Evolutionary conservation across 2,888 invertebrate genomes (phyloP), one percentile per base, ranked within the genome.

Genomic region (Steromphala cineraria): DNA sequence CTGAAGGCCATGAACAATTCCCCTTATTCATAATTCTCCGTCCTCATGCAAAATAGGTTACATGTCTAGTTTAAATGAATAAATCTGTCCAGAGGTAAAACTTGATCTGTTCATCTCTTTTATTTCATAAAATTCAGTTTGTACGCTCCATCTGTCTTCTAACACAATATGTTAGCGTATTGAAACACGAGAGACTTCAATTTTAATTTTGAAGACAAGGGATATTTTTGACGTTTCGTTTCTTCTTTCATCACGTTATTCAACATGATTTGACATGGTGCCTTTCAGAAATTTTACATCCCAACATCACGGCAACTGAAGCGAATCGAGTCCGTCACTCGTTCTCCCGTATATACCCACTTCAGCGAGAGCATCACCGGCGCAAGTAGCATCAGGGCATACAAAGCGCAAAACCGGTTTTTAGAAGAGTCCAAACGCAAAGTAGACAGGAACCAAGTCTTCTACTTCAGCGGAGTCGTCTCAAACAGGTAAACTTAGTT

Each of bases 381-480:
- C 74, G 90, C 91, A 10, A 85, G 89, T 28, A 91, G 91, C 21
- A 92, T 93, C 77, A 81, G 93, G 77, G 93, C 93, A 0, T 93
- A 92, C 84, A 84, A 87, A 40, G 86, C 87, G 19, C 83, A 89
- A 80, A 80, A 87, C 15, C 83, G 89, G 36, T 93, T 93, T 80
- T 87, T 89, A 15, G 36, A 84, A 3, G 88, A 89, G 67, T 90
- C 91, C 3, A 85, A 88, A 19, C 75, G 84, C 17, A 88, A 88
- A 46, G 91, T 93, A 28, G 93, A 93, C 81, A 91, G 89, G 82
- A 93, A 93, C 81, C 97, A 98, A 94, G 95, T 96, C 67, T 98
- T 97, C 94, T 92, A 91, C 83, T 93, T 92, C 83, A 87, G 90
- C 53, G 90, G 89, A 36, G 90, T 91, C 28, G 89, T 91, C 3